Evolutionary conservation across 2,888 invertebrate species (phyloP).

Genomic region (Cartodere bifasciata): DNA sequence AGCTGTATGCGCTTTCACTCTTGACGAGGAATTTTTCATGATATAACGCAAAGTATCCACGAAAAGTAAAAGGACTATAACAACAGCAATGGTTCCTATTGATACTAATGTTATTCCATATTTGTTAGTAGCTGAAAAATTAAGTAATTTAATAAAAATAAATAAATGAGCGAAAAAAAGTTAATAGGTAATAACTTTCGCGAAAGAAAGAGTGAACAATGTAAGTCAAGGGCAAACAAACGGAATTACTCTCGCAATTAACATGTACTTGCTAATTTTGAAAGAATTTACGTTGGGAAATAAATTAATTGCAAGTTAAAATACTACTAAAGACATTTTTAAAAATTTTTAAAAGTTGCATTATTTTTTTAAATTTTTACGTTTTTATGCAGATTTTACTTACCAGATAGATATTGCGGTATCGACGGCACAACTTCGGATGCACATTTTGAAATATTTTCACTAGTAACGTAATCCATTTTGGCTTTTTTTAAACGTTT

Average conservation of each 20-base stretch:
- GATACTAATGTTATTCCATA: slow-evolving; percentile 44
- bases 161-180: too few relatives aligned
- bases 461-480: slow-evolving; percentile 7
- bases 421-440: slow-evolving; percentile 12
- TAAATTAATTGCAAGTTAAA: too few relatives aligned
- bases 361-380: neutral
- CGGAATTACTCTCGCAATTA: too few relatives aligned
- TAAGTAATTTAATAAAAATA: too few relatives aligned
- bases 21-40: slow-evolving; percentile 39
- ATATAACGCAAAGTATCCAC: slow-evolving; percentile 42
- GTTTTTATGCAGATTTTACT: neutral
- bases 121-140: slow-evolving; percentile 41
- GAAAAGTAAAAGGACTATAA: slow-evolving; percentile 40
- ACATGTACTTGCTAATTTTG: too few relatives aligned
- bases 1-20: slow-evolving; percentile 41
- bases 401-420: slow-evolving; percentile 12
- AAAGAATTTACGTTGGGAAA: too few relatives aligned
- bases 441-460: slow-evolving; percentile 17
- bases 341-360: neutral
- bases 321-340: neutral
- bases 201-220: too few relatives aligned
- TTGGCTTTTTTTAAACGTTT: neutral
- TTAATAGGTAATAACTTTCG: too few relatives aligned
- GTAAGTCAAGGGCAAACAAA: too few relatives aligned
- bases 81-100: slow-evolving; percentile 38